Evolutionary conservation across 2,113 vertebrate species (phyloP).

Genomic region (Hypomesus transpacificus): DNA sequence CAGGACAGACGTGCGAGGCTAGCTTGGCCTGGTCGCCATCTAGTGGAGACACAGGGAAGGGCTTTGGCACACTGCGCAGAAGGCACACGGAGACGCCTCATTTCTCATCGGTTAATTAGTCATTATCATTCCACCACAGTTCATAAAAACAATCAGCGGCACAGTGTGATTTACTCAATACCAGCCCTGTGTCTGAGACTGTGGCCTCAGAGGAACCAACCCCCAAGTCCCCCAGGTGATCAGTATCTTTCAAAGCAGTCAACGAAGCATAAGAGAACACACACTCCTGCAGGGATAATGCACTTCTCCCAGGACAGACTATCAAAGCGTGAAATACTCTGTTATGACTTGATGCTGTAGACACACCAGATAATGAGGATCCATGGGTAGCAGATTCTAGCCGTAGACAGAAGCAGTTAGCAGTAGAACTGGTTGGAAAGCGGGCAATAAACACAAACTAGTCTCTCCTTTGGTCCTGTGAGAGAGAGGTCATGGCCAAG

Average conservation of each 20-base stretch:
- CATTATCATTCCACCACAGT: constrained; percentile 33
- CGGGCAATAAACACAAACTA: too few relatives aligned
- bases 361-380: too few relatives aligned
- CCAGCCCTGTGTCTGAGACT: constrained; percentile 42
- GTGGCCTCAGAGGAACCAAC: constrained; percentile 52
- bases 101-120: constrained; percentile 46
- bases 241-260: constrained; percentile 60
- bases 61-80: not conserved
- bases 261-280: constrained; percentile 51
- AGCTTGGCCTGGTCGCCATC: constrained; percentile 57
- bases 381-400: too few relatives aligned
- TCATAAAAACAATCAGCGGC: constrained; percentile 28
- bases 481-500: too few relatives aligned
- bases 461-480: too few relatives aligned
- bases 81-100: not conserved
- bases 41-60: constrained; percentile 56
- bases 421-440: too few relatives aligned
- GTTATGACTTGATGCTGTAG: not conserved
- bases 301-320: constrained; percentile 32
- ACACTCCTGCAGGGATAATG: constrained; percentile 44
- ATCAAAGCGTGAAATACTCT: constrained; percentile 41
- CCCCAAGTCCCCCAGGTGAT: constrained; percentile 55
- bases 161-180: constrained; percentile 37
- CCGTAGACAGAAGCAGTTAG: too few relatives aligned
- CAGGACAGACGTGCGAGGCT: not conserved